phyloP scores from a whole-genome alignment of 2,888 invertebrate species.

The Lymantria monacha region DNA sequence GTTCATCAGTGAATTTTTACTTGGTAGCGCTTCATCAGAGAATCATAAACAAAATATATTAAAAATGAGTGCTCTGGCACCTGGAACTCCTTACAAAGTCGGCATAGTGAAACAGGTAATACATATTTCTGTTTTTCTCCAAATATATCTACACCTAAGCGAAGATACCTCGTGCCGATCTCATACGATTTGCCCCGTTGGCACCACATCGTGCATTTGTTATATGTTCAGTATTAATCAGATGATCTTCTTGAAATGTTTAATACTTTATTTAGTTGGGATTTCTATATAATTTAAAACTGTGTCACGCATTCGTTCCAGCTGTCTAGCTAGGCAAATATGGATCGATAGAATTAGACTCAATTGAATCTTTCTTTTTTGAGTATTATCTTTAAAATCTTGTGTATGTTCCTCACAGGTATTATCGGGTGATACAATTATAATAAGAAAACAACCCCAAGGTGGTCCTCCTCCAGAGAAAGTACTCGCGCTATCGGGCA shows the following conservation, averaged over 20 bases:
- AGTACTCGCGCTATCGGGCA: constrained; percentile 93
- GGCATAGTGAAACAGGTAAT: constrained; percentile 78
- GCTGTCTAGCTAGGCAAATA: constrained; percentile 15
- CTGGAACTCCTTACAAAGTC: constrained; percentile 62
- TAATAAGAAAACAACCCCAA: constrained; percentile 92
- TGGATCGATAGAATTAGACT: constrained; percentile 1
- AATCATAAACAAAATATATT: constrained; percentile 39
- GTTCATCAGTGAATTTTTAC: constrained; percentile 57
- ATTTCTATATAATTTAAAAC: not conserved
- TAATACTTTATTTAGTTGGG: constrained; percentile 4
- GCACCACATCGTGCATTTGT: constrained; percentile 48
- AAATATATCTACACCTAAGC: constrained; percentile 32
- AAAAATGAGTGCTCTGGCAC: constrained; percentile 74
- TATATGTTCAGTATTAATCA: constrained; percentile 3
- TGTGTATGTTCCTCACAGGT: constrained; percentile 83
- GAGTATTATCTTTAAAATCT: not conserved
- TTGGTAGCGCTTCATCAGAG: constrained; percentile 47
- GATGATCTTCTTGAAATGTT: not conserved
- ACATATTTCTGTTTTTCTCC: constrained; percentile 39
- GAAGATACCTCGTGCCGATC: constrained; percentile 64
- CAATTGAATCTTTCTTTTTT: not conserved
- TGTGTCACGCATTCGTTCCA: constrained; percentile 10
- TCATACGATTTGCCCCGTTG: constrained; percentile 68
- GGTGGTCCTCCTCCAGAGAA: constrained; percentile 97
- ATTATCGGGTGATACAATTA: constrained; percentile 96